Evolutionary conservation across 2,888 invertebrate species (phyloP).

Genomic region (Nemotelus pantherinus): DNA sequence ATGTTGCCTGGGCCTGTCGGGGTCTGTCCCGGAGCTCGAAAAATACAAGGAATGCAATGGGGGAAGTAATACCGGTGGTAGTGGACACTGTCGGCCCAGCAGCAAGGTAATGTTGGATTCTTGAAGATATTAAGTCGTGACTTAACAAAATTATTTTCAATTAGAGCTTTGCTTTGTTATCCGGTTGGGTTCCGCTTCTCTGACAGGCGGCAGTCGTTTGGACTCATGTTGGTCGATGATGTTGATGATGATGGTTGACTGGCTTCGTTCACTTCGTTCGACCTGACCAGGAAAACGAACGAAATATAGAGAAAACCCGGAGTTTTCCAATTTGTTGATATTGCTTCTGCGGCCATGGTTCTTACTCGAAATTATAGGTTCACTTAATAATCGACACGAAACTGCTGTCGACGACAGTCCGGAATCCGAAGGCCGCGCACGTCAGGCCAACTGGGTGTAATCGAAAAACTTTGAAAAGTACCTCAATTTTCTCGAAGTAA

Average conservation of each 20-base stretch:
- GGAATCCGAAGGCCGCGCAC: not conserved
- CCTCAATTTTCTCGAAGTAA: constrained; percentile 4
- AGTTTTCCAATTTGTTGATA: constrained; percentile 8
- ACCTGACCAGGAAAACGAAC: too few relatives aligned
- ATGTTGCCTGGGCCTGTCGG: constrained; percentile 1
- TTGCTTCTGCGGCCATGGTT: not conserved
- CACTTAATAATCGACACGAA: constrained; percentile 8
- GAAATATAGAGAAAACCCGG: not conserved
- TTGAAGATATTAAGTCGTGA: constrained; percentile 32
- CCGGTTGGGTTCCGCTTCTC: not conserved
- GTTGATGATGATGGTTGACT: constrained; percentile 1
- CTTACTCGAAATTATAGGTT: constrained; percentile 6
- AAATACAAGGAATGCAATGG: not conserved
- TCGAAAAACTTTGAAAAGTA: constrained; percentile 2
- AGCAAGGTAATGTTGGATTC: constrained; percentile 11
- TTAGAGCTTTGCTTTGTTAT: not conserved
- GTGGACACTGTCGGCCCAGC: not conserved
- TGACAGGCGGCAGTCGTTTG: not conserved
- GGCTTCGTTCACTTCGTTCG: not conserved
- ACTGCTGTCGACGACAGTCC: not conserved
- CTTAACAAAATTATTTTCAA: constrained; percentile 40
- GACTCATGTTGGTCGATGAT: not conserved
- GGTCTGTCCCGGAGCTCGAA: not conserved
- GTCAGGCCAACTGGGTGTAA: not conserved
- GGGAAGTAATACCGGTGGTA: not conserved